Conservation (phyloP, 2,888 invertebrate genomes). For the Pollenia angustigena region DNA sequence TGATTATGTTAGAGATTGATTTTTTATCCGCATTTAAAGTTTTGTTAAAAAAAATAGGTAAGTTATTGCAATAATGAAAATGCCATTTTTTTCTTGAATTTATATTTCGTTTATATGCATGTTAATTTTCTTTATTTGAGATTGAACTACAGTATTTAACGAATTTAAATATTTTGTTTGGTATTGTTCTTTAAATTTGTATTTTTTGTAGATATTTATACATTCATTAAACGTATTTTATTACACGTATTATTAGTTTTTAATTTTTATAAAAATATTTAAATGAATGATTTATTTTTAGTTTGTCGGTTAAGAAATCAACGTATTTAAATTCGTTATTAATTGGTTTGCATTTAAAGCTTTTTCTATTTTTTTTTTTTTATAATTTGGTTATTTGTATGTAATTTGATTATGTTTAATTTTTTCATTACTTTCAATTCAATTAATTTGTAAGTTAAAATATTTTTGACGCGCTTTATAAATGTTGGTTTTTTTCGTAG, state of each 20-base stretch:
- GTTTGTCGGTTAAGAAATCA: constrained; percentile 45
- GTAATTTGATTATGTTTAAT: not conserved
- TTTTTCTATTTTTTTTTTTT: constrained; percentile 49
- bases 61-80: not conserved
- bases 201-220: constrained; percentile 62
- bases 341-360: constrained; percentile 46
- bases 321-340: constrained; percentile 69
- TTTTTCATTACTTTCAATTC: constrained; percentile 50
- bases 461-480: constrained; percentile 26
- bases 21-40: too few relatives aligned
- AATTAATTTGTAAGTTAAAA: constrained; percentile 51
- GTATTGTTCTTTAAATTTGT: constrained; percentile 14
- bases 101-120: constrained; percentile 2
- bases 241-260: constrained; percentile 22
- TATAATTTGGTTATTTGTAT: constrained; percentile 13
- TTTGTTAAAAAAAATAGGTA: not conserved
- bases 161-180: constrained; percentile 69
- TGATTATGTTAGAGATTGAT: too few relatives aligned
- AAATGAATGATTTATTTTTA: constrained; percentile 32
- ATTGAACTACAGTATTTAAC: constrained; percentile 62
- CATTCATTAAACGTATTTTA: constrained; percentile 29
- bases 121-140: constrained; percentile 5
- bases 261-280: constrained; percentile 51
- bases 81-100: constrained; percentile 7
- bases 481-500: constrained; percentile 49